These are phyloP conservation scores for Scartelaos histophorus DNA, from an alignment of 2,113 vertebrate genomes.

Conservation along the genomic window DNA sequence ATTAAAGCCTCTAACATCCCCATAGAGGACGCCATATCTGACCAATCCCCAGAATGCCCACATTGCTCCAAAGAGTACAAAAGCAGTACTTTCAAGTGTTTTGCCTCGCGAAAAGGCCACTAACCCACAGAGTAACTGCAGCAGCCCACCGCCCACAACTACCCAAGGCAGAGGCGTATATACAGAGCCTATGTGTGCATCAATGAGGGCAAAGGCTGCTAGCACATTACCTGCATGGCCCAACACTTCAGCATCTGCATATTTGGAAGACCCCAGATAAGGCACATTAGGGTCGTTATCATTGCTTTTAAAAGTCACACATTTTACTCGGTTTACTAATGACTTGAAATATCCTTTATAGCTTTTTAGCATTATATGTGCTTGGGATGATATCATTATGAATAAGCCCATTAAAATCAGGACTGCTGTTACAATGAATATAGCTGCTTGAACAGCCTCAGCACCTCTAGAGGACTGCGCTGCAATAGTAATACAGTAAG, in stretches of 20 bases:
- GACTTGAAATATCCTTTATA: slow-evolving; percentile 59
- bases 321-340: slow-evolving; percentile 59
- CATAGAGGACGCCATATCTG: slow-evolving; percentile 77
- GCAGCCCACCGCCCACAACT: slow-evolving; percentile 81
- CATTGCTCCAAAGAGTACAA: slow-evolving; percentile 83
- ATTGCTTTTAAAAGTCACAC: slow-evolving; percentile 71
- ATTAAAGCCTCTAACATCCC: slow-evolving; percentile 76
- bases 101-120: slow-evolving; percentile 86
- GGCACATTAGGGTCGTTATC: slow-evolving; percentile 75
- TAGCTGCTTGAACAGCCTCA: slow-evolving; percentile 79
- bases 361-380: slow-evolving; percentile 77
- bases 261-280: slow-evolving; percentile 85
- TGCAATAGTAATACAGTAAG: slow-evolving; percentile 82
- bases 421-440: slow-evolving; percentile 78
- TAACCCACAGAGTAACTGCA: slow-evolving; percentile 78
- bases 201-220: slow-evolving; percentile 81
- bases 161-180: slow-evolving; percentile 82
- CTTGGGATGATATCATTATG: slow-evolving; percentile 63
- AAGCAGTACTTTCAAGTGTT: slow-evolving; percentile 86
- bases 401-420: slow-evolving; percentile 76
- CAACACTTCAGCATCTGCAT: slow-evolving; percentile 83
- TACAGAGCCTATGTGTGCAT: slow-evolving; percentile 68
- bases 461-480: slow-evolving; percentile 74
- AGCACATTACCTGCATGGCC: slow-evolving; percentile 81
- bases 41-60: slow-evolving; percentile 88